Conservation (phyloP, 2,113 vertebrate species). For the Actenoides hombroni region DNA sequence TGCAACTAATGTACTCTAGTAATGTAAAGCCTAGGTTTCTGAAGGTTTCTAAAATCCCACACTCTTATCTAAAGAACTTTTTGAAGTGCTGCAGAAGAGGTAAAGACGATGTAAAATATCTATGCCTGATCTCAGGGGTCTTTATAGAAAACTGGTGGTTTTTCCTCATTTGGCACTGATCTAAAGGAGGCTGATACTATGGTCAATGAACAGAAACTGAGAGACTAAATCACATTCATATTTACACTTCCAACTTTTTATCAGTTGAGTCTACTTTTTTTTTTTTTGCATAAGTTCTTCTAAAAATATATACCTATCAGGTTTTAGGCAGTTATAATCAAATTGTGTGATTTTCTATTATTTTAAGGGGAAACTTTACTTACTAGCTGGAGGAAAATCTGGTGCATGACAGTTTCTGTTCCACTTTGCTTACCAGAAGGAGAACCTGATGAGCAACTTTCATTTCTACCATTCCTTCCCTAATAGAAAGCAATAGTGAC, state of each 20-base stretch:
- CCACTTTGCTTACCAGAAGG: background rate
- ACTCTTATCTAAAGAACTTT: background rate
- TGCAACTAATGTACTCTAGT: background rate
- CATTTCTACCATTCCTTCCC: background rate
- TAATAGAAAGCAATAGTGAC: background rate
- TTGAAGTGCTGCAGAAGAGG: background rate
- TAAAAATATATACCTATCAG: background rate
- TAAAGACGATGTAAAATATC: background rate
- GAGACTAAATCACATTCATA: background rate
- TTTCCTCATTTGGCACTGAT: background rate
- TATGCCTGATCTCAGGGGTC: background rate
- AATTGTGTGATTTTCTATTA: background rate
- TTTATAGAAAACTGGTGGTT: background rate
- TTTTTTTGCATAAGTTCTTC: background rate
- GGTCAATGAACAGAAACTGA: background rate
- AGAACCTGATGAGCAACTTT: background rate
- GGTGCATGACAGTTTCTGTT: background rate
- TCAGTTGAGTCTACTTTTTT: background rate
- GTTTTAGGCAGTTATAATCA: background rate
- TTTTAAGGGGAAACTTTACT: background rate
- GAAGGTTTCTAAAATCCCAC: background rate
- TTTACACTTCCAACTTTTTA: background rate
- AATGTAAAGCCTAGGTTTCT: background rate
- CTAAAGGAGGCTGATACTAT: background rate
- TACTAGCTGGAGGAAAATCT: background rate